Evolutionary conservation across 2,888 invertebrate species (phyloP).

Genomic region (Odiellus spinosus): DNA sequence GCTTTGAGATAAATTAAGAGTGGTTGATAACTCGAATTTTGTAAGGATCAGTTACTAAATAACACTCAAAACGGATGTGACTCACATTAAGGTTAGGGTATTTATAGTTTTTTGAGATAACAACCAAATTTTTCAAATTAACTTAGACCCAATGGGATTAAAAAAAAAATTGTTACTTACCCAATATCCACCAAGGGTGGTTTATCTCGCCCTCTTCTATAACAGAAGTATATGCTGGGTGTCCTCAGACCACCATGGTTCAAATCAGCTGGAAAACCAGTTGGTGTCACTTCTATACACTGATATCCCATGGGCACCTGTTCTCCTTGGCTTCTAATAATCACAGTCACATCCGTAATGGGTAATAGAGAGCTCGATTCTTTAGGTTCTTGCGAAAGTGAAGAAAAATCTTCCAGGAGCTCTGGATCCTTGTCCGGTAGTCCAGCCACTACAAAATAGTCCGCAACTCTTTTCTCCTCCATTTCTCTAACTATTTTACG

Average conservation of each 20-base stretch:
- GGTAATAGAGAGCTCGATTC: slow-evolving; percentile 70
- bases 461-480: slow-evolving; percentile 48
- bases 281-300: slow-evolving; percentile 55
- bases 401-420: slow-evolving; percentile 39
- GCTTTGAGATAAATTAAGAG: no score
- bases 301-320: slow-evolving; percentile 60
- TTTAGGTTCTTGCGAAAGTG: slow-evolving; percentile 53
- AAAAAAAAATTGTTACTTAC: slow-evolving; percentile 38
- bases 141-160: neutral
- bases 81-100: no score
- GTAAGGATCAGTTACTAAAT: no score
- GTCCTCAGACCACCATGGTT: slow-evolving; percentile 94
- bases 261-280: slow-evolving; percentile 72
- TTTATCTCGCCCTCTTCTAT: slow-evolving; percentile 75
- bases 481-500: slow-evolving; percentile 6
- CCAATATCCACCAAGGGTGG: slow-evolving; percentile 94
- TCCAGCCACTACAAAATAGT: slow-evolving; percentile 97
- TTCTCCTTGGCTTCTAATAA: slow-evolving; percentile 78
- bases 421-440: slow-evolving; percentile 59
- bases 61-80: no score
- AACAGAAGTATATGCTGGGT: slow-evolving; percentile 83
- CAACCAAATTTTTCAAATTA: no score
- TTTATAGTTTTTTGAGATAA: no score
- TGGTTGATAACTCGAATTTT: no score
- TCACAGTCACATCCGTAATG: slow-evolving; percentile 85